A percentile compares a stretch with the other conserved stretches of the same genome.
Conservation (phyloP, 2,888 invertebrate genomes). For the Maniola hyperantus region DNA sequence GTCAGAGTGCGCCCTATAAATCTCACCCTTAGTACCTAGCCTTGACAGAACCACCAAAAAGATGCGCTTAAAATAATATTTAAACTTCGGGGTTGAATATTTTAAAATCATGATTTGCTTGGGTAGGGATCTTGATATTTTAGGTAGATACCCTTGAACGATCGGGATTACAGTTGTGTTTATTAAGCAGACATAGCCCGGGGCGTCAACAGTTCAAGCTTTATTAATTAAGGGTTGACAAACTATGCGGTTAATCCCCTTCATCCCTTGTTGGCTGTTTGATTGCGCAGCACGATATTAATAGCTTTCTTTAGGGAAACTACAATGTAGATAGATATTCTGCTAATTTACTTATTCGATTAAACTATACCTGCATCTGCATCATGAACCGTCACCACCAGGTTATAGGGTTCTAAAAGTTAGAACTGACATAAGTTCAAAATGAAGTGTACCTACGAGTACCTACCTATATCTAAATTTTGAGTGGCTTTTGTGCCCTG, state of each 20-base stretch:
- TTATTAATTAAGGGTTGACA: slow-evolving; percentile 72
- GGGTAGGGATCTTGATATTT: neutral
- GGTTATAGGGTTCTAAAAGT: too few relatives aligned
- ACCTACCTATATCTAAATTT: too few relatives aligned
- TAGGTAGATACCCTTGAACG: neutral
- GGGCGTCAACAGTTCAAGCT: slow-evolving; percentile 43
- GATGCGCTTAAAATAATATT: too few relatives aligned
- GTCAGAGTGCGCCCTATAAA: too few relatives aligned
- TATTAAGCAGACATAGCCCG: slow-evolving; percentile 29
- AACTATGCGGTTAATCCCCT: slow-evolving; percentile 58
- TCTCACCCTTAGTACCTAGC: too few relatives aligned
- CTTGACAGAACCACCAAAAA: too few relatives aligned
- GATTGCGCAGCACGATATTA: slow-evolving; percentile 23
- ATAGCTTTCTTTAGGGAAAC: slow-evolving; percentile 5
- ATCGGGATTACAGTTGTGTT: slow-evolving; percentile 12
- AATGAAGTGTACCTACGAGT: too few relatives aligned
- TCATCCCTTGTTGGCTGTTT: slow-evolving; percentile 39
- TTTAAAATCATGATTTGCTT: neutral
- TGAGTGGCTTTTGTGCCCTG: too few relatives aligned
- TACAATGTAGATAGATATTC: neutral
- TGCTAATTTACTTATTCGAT: neutral
- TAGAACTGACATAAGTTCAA: too few relatives aligned
- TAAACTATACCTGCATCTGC: too few relatives aligned
- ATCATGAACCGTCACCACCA: too few relatives aligned
- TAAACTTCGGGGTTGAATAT: neutral